These are phyloP conservation scores for Gallinago nigripennis DNA, from an alignment of 2,797 vertebrate genomes.

Conservation along the genomic window DNA sequence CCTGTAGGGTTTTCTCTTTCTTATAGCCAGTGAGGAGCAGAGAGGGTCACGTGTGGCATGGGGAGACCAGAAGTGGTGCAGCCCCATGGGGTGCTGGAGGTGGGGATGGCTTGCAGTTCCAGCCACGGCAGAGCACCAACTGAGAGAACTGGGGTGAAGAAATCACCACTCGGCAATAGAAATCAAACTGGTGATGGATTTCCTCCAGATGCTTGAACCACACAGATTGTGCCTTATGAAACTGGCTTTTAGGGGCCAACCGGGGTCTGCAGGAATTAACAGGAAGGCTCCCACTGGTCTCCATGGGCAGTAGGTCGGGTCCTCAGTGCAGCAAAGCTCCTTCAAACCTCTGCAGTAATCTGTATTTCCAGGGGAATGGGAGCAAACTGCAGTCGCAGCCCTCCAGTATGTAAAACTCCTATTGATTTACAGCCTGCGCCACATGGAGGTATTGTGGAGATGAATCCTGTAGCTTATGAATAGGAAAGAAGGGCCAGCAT, in stretches of 20 bases:
- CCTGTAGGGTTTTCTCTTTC: not conserved
- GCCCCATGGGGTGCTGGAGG: not conserved
- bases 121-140: accelerated
- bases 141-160: accelerated
- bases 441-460: not conserved
- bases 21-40: accelerated
- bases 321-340: not conserved
- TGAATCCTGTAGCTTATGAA: not conserved
- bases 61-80: not conserved
- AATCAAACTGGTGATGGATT: not conserved
- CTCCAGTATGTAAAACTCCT: not conserved
- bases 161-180: accelerated
- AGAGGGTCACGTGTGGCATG: accelerated
- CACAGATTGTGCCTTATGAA: not conserved
- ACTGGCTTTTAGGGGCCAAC: not conserved
- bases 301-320: not conserved
- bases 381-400: not conserved
- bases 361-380: not conserved
- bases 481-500: not conserved
- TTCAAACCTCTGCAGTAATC: not conserved
- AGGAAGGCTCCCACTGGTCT: not conserved
- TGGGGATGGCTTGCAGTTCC: not conserved
- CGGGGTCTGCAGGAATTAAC: not conserved
- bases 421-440: not conserved
- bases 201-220: not conserved